Evolutionary conservation across 2,113 vertebrate species (phyloP), one percentile per base, ranked within the genome.

Genomic region (Phylloscopus trochilus): DNA sequence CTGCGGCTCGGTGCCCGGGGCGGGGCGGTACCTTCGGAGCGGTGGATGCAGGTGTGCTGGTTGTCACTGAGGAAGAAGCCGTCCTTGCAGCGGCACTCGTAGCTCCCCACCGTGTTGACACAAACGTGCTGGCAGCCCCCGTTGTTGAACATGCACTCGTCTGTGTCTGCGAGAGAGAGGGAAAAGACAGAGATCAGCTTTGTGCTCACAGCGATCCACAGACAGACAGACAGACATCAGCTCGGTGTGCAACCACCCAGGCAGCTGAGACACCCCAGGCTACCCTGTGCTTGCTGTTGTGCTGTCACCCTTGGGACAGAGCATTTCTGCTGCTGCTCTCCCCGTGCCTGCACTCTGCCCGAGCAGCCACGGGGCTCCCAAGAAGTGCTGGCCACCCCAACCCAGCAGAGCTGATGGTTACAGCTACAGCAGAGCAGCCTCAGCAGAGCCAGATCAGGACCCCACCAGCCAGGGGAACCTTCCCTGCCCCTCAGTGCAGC

Each of bases 41-140:
- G 99, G 87, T 99, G 99, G 97, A 99, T 99, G 96, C 99, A 99
- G 1, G 99, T 99, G 95, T 99, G 99, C 97, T 99, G 99, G 96
- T 99, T 99, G 96, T 99, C 98, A 35, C 99, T 99, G 76, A 99
- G 98, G 97, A 99, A 99, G 95, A 99, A 99, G 1, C 99, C 99
- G 3, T 98, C 98, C 94, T 99, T 99, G 97, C 99, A 99, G 92
- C 96, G 98, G 88, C 99, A 99, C 94, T 99, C 98, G 8, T 99
- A 99, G 97, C 99, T 99, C 80, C 99, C 99, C 98, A 99, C 96
- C 12, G 98, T 97, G 96, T 99, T 99, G 97, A 99, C 96, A 96
- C 99, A 99, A 87, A 98, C 96, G 76, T 99, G 99, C 82, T 99
- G 99, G 98, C 99, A 99, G 67, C 99, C 99, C 0, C 99, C 99